Conservation (phyloP, 35 echinoderm and acorn worm genomes). For the Apostichopus parvimensis region DNA sequence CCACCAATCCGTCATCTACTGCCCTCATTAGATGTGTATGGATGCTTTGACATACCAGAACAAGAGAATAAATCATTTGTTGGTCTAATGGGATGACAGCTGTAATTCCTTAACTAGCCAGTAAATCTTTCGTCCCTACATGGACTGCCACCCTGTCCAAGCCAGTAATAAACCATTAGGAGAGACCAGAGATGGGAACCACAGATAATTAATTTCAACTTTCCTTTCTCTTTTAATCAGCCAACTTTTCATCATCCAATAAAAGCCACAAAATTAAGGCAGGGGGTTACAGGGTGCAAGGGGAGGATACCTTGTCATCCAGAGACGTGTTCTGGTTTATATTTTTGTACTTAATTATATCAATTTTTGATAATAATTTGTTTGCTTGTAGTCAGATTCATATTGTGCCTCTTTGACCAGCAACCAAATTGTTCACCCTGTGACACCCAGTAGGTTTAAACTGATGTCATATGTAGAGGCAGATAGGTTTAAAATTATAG, state of each 20-base stretch:
- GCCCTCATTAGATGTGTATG: constrained; percentile 1
- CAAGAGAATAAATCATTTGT: background rate
- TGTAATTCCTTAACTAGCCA: constrained; percentile 10
- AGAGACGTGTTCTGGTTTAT: background rate
- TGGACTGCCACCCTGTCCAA: constrained; percentile 5
- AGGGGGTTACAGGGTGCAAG: background rate
- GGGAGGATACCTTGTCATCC: background rate
- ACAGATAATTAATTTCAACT: constrained; percentile 10
- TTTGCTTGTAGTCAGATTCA: background rate
- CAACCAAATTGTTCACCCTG: too few relatives aligned
- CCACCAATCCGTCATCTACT: background rate
- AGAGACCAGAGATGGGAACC: background rate
- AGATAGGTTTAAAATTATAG: too few relatives aligned
- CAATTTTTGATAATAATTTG: background rate
- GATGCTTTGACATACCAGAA: constrained; percentile 13
- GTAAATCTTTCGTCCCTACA: background rate
- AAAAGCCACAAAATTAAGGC: background rate
- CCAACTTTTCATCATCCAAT: constrained; percentile 9
- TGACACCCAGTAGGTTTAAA: too few relatives aligned
- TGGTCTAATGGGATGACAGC: constrained; percentile 16
- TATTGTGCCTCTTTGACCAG: too few relatives aligned
- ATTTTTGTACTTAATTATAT: background rate
- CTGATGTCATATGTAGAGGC: too few relatives aligned
- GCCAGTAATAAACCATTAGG: constrained; percentile 9
- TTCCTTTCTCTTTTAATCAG: background rate